Conservation (phyloP, 2,888 invertebrate species). For the Rhyacophila evoluta region DNA sequence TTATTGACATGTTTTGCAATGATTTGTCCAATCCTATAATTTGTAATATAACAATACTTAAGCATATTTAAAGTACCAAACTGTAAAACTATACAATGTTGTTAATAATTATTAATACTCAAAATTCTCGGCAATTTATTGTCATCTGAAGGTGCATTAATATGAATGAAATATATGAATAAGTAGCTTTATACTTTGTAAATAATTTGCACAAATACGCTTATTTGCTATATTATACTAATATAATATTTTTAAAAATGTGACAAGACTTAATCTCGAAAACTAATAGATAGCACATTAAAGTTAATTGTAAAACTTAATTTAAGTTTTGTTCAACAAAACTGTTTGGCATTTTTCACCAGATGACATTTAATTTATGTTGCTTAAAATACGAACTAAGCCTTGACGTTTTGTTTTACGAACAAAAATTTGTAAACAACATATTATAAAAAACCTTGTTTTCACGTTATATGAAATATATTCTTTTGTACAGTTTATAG, state of each 20-base stretch:
- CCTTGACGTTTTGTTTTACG: no score
- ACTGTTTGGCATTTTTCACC: no score
- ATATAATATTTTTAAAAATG: conserved; percentile 26
- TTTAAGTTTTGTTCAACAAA: no score
- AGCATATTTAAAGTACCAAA: not conserved
- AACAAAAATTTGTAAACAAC: no score
- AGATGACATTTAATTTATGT: no score
- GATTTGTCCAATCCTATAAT: no score
- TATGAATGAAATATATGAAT: conserved; percentile 9
- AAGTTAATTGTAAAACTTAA: no score
- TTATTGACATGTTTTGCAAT: no score
- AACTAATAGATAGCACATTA: conserved; percentile 38
- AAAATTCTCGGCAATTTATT: not conserved
- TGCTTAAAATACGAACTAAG: no score
- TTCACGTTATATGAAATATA: no score
- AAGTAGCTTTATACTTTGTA: conserved; percentile 30
- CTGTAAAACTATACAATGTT: not conserved
- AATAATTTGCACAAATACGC: conserved; percentile 44
- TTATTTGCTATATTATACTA: conserved; percentile 36
- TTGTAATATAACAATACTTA: not conserved
- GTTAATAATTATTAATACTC: not conserved
- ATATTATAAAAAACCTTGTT: no score
- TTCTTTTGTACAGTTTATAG: no score
- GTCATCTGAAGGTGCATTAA: conserved; percentile 1
- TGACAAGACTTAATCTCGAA: conserved; percentile 42